phyloP scores from a whole-genome alignment of 2,888 invertebrate genomes.

The Pammene fasciana region DNA sequence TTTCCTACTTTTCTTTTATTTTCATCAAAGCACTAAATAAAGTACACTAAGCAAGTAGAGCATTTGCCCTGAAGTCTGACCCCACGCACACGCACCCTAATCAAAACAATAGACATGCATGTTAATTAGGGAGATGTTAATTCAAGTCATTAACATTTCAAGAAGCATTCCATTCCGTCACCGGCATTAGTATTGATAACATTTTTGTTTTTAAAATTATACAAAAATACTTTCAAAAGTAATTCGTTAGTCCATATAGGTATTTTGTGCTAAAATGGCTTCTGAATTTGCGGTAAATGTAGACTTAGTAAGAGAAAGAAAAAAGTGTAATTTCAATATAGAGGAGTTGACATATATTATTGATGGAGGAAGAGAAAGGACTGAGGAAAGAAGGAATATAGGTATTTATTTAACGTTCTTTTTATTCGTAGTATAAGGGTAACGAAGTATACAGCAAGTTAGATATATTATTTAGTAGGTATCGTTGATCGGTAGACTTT shows the following conservation, averaged over 20 bases:
- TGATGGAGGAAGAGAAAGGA: constrained; percentile 89
- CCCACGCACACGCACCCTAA: constrained; percentile 1
- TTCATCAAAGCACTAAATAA: no score
- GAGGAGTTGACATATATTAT: constrained; percentile 89
- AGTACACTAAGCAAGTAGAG: neutral
- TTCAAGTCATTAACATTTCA: constrained; percentile 3
- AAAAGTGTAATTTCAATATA: constrained; percentile 87
- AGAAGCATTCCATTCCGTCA: neutral
- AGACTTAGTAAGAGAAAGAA: constrained; percentile 87
- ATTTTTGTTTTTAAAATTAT: neutral
- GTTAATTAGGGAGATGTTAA: constrained; percentile 6
- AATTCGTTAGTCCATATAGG: neutral
- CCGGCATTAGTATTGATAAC: constrained; percentile 1
- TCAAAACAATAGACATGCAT: constrained; percentile 15
- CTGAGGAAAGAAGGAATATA: constrained; percentile 83
- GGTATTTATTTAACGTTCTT: constrained; percentile 53
- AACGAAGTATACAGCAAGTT: no score
- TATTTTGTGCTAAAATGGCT: neutral
- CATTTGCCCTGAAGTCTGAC: constrained; percentile 15
- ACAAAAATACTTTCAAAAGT: neutral
- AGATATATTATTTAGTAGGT: no score
- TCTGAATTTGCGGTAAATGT: constrained; percentile 74
- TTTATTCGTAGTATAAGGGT: no score
- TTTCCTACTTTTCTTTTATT: no score
- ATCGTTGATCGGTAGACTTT: no score